Conservation (phyloP, 2,797 vertebrate species). For the Melanotaenia trifasciata region DNA sequence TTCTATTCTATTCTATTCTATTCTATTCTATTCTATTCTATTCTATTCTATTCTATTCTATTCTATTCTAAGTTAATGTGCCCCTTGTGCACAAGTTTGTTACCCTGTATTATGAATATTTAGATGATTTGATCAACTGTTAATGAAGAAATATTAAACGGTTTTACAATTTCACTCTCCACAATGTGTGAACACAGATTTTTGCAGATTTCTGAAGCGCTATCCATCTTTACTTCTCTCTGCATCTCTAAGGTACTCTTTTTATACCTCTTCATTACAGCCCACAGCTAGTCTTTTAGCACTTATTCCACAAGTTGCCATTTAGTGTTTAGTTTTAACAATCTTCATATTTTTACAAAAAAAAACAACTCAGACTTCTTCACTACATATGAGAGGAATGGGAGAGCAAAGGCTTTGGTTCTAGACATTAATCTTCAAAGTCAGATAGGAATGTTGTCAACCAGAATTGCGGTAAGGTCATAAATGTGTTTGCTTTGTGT, state of each 20-base stretch:
- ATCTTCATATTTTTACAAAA: background rate
- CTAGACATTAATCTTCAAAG: background rate
- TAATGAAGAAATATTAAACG: background rate
- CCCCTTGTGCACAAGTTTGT: background rate
- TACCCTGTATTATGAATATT: background rate
- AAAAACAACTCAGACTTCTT: background rate
- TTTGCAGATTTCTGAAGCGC: background rate
- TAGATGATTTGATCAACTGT: background rate
- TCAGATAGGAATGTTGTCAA: background rate
- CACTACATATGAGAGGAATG: background rate
- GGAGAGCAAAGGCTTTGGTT: background rate
- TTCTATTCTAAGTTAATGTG: too few species aligned
- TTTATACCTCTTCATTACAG: background rate
- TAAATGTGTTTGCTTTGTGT: background rate
- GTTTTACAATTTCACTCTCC: background rate
- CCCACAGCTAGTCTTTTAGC: background rate
- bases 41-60: too few species aligned
- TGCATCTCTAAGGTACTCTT: background rate
- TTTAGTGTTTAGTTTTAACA: background rate
- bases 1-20: too few species aligned
- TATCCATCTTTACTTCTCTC: background rate
- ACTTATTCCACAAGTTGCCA: background rate
- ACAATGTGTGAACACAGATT: background rate
- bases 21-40: too few species aligned
- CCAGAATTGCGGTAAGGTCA: background rate